Percentiles rank a stretch among this genome's conserved stretches.
These are phyloP conservation scores for Lithophane ornitopus DNA, from an alignment of 2,888 invertebrate genomes.

Conservation along the genomic window DNA sequence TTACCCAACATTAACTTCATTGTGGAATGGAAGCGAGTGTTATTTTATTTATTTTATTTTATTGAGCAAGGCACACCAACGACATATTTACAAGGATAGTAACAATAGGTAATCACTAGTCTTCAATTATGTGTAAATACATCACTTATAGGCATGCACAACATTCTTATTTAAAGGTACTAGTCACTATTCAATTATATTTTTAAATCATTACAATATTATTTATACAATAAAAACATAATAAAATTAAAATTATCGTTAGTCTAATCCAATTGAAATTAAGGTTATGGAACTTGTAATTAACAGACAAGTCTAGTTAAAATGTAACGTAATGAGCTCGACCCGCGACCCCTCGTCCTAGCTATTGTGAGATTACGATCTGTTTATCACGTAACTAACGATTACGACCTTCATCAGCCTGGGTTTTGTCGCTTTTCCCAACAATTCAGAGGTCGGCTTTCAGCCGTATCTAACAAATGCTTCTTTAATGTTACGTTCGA, in stretches of 20 bases:
- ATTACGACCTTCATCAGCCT: conserved; percentile 24
- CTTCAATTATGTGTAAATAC: no score
- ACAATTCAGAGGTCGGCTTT: not conserved
- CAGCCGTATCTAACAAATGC: not conserved
- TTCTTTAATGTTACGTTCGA: not conserved
- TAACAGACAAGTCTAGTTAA: conserved; percentile 22
- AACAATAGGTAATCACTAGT: no score
- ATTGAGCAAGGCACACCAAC: no score
- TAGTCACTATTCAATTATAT: no score
- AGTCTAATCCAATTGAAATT: no score
- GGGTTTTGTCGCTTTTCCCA: conserved; percentile 6
- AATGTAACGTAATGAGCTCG: conserved; percentile 35
- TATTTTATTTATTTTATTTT: no score
- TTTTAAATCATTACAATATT: no score
- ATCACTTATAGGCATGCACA: no score
- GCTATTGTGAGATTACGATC: conserved; percentile 70
- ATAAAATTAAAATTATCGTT: no score
- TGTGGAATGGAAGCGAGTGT: conserved; percentile 10
- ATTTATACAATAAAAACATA: no score
- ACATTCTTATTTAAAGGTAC: no score
- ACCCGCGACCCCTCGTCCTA: conserved; percentile 52
- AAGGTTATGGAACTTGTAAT: conserved; percentile 51
- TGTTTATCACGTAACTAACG: conserved; percentile 68
- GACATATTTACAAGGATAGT: no score
- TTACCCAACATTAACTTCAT: not conserved